Conservation (phyloP, 1,140 invertebrate species). For the Ericerus pela region DNA sequence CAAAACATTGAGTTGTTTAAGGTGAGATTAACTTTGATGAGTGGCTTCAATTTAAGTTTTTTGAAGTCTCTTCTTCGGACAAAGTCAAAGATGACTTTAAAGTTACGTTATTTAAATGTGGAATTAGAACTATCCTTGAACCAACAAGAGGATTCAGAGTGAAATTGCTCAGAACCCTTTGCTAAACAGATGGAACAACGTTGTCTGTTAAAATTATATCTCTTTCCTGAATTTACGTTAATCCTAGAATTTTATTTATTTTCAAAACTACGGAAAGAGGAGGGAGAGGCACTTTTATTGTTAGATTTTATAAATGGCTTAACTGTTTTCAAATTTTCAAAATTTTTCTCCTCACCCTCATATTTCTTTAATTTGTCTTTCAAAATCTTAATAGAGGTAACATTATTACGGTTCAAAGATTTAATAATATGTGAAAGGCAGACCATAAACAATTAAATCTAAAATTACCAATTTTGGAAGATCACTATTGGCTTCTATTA, state of each 20-base stretch:
- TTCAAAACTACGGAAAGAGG: neutral
- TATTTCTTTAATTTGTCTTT: neutral
- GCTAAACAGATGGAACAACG: neutral
- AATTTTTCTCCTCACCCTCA: neutral
- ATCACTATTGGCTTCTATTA: neutral
- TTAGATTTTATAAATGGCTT: neutral
- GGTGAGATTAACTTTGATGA: neutral
- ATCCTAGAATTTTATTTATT: neutral
- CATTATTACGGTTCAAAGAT: neutral
- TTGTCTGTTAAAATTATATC: no score
- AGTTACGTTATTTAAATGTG: neutral
- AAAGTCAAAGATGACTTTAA: neutral
- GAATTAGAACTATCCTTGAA: no score
- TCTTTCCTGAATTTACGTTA: neutral
- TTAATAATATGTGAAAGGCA: neutral
- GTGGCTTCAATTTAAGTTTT: neutral
- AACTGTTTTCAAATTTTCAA: neutral
- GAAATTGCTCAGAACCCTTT: neutral
- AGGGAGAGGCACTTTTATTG: no score
- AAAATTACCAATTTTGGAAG: neutral
- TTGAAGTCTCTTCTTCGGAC: neutral
- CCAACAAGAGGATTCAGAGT: neutral
- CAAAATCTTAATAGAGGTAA: neutral
- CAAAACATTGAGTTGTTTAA: neutral
- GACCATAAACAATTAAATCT: neutral